Conservation (phyloP, 1,140 invertebrate species). For the Ylistrum balloti region DNA sequence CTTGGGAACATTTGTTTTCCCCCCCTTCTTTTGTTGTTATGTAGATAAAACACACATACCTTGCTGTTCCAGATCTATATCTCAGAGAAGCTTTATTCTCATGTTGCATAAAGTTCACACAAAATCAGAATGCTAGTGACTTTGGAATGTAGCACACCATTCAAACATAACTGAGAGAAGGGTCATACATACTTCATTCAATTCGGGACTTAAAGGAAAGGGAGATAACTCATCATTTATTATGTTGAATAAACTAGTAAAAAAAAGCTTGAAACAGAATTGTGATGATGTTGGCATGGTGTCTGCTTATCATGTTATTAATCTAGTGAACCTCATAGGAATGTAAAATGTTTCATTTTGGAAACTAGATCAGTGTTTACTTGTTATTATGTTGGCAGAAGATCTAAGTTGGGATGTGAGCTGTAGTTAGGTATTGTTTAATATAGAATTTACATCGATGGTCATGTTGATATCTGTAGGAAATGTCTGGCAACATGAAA, state of each 20-base stretch:
- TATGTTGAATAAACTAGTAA: not conserved
- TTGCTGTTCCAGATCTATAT: not conserved
- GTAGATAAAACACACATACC: conserved; percentile 33
- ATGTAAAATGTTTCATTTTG: not conserved
- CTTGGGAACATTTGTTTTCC: not conserved
- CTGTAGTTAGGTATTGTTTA: no score
- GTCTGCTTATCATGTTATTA: not conserved
- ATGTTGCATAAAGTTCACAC: not conserved
- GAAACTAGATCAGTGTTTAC: not conserved
- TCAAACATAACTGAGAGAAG: not conserved
- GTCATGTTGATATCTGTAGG: not conserved
- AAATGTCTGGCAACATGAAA: not conserved
- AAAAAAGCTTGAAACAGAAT: not conserved
- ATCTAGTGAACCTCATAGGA: not conserved
- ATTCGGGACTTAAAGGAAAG: no score
- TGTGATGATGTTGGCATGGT: not conserved
- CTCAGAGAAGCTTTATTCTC: conserved; percentile 18
- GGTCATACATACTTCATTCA: not conserved
- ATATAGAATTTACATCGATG: not conserved
- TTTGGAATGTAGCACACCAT: not conserved
- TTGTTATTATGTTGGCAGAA: not conserved
- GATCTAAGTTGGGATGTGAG: not conserved
- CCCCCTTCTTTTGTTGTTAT: conserved; percentile 7
- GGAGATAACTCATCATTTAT: no score
- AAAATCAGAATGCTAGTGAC: not conserved